A percentile compares a stretch with the other conserved stretches of the same genome.
These are phyloP conservation scores for Mycetomoellerius zeteki DNA, from an alignment of 1,140 invertebrate genomes.

Conservation along the genomic window DNA sequence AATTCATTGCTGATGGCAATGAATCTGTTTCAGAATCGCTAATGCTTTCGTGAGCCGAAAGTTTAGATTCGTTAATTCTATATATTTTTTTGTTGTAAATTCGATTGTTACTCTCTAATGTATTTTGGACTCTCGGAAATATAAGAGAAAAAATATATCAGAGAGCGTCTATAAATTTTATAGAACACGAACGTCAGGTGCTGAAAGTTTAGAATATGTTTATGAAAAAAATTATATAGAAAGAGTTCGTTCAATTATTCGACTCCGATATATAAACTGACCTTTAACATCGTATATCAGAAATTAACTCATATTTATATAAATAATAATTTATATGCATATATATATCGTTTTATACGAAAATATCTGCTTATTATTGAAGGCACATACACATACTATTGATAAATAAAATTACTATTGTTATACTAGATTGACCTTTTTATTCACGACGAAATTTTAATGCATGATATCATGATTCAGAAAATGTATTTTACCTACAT, in stretches of 20 bases:
- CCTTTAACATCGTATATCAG: slow-evolving; percentile 27
- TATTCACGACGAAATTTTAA: background rate
- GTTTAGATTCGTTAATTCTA: slow-evolving; percentile 16
- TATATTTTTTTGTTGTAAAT: slow-evolving; percentile 20
- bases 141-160: slow-evolving; percentile 7
- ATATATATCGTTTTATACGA: slow-evolving; percentile 27
- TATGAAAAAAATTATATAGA: background rate
- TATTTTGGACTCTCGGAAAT: slow-evolving; percentile 1
- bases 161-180: slow-evolving; percentile 30
- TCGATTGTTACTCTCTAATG: slow-evolving; percentile 19
- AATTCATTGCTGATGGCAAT: slow-evolving; percentile 69
- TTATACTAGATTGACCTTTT: slow-evolving; percentile 27
- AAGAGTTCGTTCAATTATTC: background rate
- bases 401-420: slow-evolving; percentile 61
- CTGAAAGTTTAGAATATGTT: slow-evolving; percentile 22
- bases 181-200: slow-evolving; percentile 11
- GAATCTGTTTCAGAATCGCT: slow-evolving; percentile 62
- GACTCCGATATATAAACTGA: slow-evolving; percentile 25
- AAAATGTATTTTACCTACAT: slow-evolving; percentile 6
- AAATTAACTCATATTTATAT: slow-evolving; percentile 57
- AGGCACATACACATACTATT: slow-evolving; percentile 35
- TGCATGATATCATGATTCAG: background rate
- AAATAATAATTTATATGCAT: slow-evolving; percentile 53
- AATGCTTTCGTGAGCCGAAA: slow-evolving; percentile 8
- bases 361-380: slow-evolving; percentile 50